Conservation (phyloP, 1,140 invertebrate species). For the Drosophila ogumai region DNA sequence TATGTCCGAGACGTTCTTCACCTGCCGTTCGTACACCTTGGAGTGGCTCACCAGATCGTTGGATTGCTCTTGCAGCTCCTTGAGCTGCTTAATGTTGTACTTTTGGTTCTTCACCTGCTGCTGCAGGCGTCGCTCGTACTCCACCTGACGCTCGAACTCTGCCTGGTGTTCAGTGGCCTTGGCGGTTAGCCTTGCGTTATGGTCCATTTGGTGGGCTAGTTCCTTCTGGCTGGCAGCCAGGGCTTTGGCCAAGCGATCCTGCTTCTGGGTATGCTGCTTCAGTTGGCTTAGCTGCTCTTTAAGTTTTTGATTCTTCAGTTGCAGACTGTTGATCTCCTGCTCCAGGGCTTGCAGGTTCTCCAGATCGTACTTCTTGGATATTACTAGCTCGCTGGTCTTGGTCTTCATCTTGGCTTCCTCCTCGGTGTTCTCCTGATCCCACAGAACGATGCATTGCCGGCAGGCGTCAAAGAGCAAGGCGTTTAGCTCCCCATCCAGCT, state of each 20-base stretch:
- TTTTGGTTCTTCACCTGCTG: slow-evolving; percentile 29
- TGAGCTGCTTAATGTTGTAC: slow-evolving; percentile 32
- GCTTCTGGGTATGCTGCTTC: slow-evolving; percentile 3
- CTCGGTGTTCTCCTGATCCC: slow-evolving; percentile 51
- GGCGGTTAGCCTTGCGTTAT: neutral
- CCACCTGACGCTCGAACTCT: slow-evolving; percentile 1
- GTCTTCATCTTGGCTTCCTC: slow-evolving; percentile 40
- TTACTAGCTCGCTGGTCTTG: slow-evolving; percentile 38
- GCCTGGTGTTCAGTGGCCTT: slow-evolving; percentile 1
- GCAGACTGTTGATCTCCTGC: slow-evolving; percentile 11
- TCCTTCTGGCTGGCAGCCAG: slow-evolving; percentile 1
- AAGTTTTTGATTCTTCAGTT: neutral
- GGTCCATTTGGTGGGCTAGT: neutral
- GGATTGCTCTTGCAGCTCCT: slow-evolving; percentile 22
- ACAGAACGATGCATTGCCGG: slow-evolving; percentile 44
- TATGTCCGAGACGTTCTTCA: slow-evolving; percentile 40
- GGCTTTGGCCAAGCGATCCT: neutral
- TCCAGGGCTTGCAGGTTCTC: slow-evolving; percentile 17
- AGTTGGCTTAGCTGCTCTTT: slow-evolving; percentile 14
- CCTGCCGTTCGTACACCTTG: slow-evolving; percentile 49
- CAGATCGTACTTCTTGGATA: slow-evolving; percentile 42
- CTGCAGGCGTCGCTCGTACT: slow-evolving; percentile 34
- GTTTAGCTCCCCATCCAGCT: slow-evolving; percentile 52
- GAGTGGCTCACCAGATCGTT: slow-evolving; percentile 37
- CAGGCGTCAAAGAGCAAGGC: slow-evolving; percentile 30